Percentiles rank a stretch among this genome's conserved stretches.
phyloP scores from a whole-genome alignment of 2,888 invertebrate species.

The Mythimna impura region DNA sequence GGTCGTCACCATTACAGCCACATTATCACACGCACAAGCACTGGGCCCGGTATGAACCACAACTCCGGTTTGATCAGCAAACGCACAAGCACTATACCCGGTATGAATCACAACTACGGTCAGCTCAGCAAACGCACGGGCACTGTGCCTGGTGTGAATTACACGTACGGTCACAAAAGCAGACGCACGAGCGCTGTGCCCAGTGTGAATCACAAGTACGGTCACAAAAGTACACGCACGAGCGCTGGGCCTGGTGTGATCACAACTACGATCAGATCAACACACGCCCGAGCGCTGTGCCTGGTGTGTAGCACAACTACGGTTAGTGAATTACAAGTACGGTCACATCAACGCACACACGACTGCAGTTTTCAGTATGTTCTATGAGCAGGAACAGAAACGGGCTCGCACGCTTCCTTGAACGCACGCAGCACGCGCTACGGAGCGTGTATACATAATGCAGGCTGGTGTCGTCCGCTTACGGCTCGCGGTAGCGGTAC shows the following conservation, averaged over 20 bases:
- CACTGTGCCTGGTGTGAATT: too few relatives aligned
- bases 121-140: too few relatives aligned
- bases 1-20: not conserved
- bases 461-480: not conserved
- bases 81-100: not conserved
- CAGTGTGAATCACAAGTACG: not conserved
- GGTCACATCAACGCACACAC: too few relatives aligned
- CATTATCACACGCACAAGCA: not conserved
- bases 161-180: too few relatives aligned
- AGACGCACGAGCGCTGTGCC: not conserved
- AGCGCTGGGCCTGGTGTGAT: too few relatives aligned
- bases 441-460: slow-evolving; percentile 1
- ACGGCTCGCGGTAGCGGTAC: not conserved
- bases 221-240: not conserved
- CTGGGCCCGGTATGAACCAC: not conserved
- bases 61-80: too few relatives aligned
- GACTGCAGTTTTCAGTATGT: not conserved
- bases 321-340: too few relatives aligned
- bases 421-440: not conserved
- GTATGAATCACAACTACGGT: too few relatives aligned
- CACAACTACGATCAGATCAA: too few relatives aligned
- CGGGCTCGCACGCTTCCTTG: not conserved
- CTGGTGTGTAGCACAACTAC: too few relatives aligned
- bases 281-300: too few relatives aligned
- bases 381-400: not conserved